A percentile compares a stretch with the other conserved stretches of the same genome.
Evolutionary conservation across 2,797 vertebrate species (phyloP).

Genomic region (Etheostoma nigrum): DNA sequence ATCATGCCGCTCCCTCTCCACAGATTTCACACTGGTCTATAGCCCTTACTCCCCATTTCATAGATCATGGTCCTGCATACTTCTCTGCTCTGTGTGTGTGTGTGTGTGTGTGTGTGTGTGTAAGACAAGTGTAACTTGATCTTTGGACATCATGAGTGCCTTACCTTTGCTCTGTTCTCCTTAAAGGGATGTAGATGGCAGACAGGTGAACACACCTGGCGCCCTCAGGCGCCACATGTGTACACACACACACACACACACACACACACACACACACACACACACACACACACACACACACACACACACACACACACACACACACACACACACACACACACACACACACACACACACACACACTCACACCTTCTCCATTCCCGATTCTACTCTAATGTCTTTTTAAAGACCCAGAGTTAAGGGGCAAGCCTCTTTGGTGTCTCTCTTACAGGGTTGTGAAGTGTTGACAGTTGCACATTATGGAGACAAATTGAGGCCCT

Average conservation of each 20-base stretch:
- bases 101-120: conserved; percentile 51
- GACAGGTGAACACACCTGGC: conserved; percentile 78
- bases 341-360: conserved; percentile 3
- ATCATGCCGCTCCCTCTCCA: conserved; percentile 67
- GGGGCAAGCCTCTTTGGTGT: conserved; percentile 48
- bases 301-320: conserved; percentile 11
- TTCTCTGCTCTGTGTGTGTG: conserved; percentile 37
- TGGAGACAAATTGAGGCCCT: conserved; percentile 71
- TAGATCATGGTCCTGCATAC: conserved; percentile 79
- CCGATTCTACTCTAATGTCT: conserved; percentile 46
- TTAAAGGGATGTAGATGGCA: conserved; percentile 66
- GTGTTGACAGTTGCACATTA: conserved; percentile 74
- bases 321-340: conserved; percentile 12
- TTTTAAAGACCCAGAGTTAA: conserved; percentile 49
- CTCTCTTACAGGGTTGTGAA: conserved; percentile 59
- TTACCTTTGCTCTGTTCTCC: conserved; percentile 61
- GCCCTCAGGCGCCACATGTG: conserved; percentile 40
- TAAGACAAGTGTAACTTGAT: conserved; percentile 73
- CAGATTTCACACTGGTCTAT: conserved; percentile 62
- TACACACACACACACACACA: neutral
- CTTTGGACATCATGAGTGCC: conserved; percentile 62
- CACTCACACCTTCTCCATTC: conserved; percentile 14
- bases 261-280: conserved; percentile 8
- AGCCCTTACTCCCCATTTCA: conserved; percentile 82
- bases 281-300: too few species aligned